These are phyloP conservation scores for Hypercompe scribonia DNA, from an alignment of 2,888 invertebrate species.

Conservation along the genomic window DNA sequence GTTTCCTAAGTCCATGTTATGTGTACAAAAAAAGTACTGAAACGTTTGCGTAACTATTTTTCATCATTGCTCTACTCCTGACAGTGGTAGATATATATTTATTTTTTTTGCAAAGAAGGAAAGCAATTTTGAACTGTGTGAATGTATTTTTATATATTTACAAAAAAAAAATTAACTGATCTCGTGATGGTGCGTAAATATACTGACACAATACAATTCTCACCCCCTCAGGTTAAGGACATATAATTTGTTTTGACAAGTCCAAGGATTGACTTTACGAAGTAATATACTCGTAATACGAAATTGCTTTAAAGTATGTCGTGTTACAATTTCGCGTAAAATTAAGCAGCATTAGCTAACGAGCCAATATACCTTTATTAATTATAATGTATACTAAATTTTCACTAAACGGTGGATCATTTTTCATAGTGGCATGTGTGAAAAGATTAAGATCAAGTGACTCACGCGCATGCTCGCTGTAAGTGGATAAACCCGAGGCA, in stretches of 20 bases:
- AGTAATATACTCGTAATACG: neutral
- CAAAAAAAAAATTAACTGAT: neutral
- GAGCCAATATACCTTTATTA: constrained; percentile 19
- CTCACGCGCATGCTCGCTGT: constrained; percentile 49
- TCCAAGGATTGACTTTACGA: neutral
- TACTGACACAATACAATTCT: neutral
- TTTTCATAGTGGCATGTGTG: constrained; percentile 54
- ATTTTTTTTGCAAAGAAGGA: neutral
- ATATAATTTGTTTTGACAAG: neutral
- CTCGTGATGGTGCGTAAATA: neutral
- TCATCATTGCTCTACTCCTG: neutral
- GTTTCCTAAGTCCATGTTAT: neutral
- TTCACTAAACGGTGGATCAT: constrained; percentile 51
- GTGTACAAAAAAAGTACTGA: neutral
- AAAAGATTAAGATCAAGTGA: constrained; percentile 52
- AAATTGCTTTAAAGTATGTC: neutral
- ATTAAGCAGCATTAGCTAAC: neutral
- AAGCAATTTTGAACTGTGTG: too few relatives aligned
- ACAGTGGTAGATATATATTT: neutral
- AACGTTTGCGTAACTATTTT: neutral
- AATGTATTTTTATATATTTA: too few relatives aligned
- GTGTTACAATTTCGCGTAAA: neutral
- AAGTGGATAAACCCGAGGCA: constrained; percentile 35
- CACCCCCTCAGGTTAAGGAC: neutral
- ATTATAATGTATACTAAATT: constrained; percentile 43